phyloP scores from a whole-genome alignment of 2,113 vertebrate species.

The Xiphophorus maculatus region DNA sequence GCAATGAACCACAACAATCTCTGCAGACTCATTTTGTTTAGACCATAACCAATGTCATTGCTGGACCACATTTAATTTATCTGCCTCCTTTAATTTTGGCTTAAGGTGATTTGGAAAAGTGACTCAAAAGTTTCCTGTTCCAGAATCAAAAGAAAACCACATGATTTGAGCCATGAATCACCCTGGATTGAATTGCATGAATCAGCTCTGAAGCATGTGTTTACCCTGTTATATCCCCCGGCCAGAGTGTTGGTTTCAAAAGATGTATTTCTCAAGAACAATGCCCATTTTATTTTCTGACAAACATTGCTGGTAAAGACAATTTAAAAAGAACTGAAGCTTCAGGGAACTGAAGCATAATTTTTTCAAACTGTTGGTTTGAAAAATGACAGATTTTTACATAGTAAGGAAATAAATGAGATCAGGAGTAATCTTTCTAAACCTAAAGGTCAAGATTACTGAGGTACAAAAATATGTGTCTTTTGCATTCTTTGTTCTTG shows the following conservation, averaged over 20 bases:
- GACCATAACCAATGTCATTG: conserved; percentile 36
- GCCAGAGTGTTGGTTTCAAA: conserved; percentile 52
- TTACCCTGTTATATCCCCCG: conserved; percentile 43
- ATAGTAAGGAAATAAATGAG: neutral
- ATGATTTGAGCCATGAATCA: conserved; percentile 60
- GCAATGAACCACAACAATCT: conserved; percentile 24
- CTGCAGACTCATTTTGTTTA: conserved; percentile 11
- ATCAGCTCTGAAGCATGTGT: conserved; percentile 52
- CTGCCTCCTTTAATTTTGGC: conserved; percentile 26
- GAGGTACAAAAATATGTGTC: no score
- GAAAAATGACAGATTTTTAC: neutral
- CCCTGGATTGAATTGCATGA: conserved; percentile 61
- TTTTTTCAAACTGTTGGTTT: neutral
- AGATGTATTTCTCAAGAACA: conserved; percentile 22
- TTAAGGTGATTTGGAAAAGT: conserved; percentile 59
- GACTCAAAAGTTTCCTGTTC: conserved; percentile 44
- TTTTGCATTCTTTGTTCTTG: no score
- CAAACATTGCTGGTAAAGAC: neutral
- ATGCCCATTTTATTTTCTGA: conserved; percentile 19
- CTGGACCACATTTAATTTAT: conserved; percentile 26
- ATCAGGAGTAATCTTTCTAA: neutral
- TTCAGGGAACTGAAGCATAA: neutral
- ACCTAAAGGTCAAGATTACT: neutral
- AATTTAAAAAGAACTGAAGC: neutral
- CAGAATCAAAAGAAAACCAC: conserved; percentile 41